phyloP scores from a whole-genome alignment of 2,888 invertebrate genomes.

The Eutolmus rufibarbis region DNA sequence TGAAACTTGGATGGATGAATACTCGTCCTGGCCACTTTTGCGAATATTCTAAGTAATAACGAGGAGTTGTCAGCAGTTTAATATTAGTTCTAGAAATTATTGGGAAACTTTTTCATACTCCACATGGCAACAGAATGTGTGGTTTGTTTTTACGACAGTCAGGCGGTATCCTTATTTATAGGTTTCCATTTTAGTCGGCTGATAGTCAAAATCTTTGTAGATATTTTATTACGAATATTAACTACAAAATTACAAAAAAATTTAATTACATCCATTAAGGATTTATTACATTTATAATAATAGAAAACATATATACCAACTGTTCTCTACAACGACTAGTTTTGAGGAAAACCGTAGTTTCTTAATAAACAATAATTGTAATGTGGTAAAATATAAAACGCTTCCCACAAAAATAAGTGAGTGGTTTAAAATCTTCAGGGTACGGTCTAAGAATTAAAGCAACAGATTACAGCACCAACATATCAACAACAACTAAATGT shows the following conservation, averaged over 20 bases:
- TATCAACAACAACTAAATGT: too few species aligned
- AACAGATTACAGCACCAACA: too few species aligned
- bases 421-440: too few species aligned
- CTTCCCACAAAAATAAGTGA: too few species aligned
- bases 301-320: too few species aligned
- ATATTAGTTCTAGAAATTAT: conserved; percentile 8
- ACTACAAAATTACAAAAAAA: not conserved
- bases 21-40: not conserved
- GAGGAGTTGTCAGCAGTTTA: conserved; percentile 1
- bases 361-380: too few species aligned
- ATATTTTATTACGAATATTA: not conserved
- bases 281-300: too few species aligned
- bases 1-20: not conserved
- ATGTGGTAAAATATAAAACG: too few species aligned
- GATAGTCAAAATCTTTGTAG: not conserved
- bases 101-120: not conserved
- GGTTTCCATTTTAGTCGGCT: not conserved
- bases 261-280: not conserved
- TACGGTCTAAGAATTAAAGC: too few species aligned
- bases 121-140: not conserved
- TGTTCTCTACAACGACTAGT: too few species aligned
- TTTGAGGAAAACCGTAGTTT: too few species aligned
- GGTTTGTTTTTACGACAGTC: not conserved
- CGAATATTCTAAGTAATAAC: conserved; percentile 4
- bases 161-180: not conserved